Base-by-base conservation (phyloP, 2,888 invertebrate genomes). In the Ophion ellenae region DNA sequence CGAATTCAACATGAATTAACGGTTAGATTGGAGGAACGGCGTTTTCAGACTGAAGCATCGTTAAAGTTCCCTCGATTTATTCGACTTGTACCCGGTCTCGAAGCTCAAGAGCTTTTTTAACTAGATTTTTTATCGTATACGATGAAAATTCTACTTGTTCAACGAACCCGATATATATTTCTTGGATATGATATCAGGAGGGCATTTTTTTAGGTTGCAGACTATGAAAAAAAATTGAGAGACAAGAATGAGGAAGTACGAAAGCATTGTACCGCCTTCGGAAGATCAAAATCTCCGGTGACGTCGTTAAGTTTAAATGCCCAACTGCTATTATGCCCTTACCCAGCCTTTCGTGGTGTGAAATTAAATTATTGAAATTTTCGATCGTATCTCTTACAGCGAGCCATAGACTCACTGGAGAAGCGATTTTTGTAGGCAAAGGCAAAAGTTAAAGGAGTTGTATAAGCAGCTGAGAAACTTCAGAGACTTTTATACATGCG, bases 291-390 rank as follows among this genome's bases (percentile, higher is more conserved):
- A 36, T n/a, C 66, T 78, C 74, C 24, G 40, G 53, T 28, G 47
- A 53, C 36, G 57, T 24, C 24, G 28, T 11, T 24, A 32, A 71
- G 57, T 2, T 36, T 11, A 17, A 36, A 36, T 10, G 40, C 7
- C 59, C 24, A 53, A 70, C 28, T 14, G 3, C 57, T 45, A 63
- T 28, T 53, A 75, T 59, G 32, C 47, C 59, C 79, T 82, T 76
- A 59, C 20, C 32, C 24, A 59, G 20, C 3, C 17, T 66, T 70
- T 28, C 24, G 11, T 63, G 71, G 74, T 10, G 36, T 10, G 24
- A 71, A 82, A 82, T 79, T 82, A 45, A 82, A 79, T 78, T 82
- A 71, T 66, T 71, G 64, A 79, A 79, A 75, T 74, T 76, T 67
- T 32, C n/a, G 70, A 79, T 78, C 59, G 78, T 82, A 82, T 75